Conservation (phyloP, 2,113 vertebrate species). For the Oryzias curvinotus region DNA sequence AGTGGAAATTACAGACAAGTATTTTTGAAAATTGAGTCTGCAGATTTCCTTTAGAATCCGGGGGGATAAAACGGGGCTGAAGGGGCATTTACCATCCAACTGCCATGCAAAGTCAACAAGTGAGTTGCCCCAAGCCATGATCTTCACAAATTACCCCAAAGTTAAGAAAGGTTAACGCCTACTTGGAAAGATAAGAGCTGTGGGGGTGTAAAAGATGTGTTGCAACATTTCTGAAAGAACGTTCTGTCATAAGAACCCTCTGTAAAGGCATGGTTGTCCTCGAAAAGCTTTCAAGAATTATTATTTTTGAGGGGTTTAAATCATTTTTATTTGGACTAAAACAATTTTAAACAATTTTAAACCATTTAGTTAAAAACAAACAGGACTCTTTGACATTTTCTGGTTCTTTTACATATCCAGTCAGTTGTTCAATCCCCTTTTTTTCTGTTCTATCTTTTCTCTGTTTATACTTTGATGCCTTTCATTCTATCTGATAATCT, state of each 20-base stretch:
- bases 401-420: conserved; percentile 16
- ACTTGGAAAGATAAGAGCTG: conserved; percentile 7
- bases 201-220: not conserved
- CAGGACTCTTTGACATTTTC: not conserved
- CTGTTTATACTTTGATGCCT: conserved; percentile 11
- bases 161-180: conserved; percentile 10
- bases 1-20: no score
- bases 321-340: no score
- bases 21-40: no score
- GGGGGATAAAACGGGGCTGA: not conserved
- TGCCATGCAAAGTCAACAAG: conserved; percentile 14
- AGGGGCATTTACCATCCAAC: conserved; percentile 1
- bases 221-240: conserved; percentile 6
- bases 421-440: conserved; percentile 17
- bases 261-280: no score
- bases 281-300: no score
- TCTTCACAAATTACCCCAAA: conserved; percentile 25
- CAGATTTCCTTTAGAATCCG: no score
- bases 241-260: not conserved
- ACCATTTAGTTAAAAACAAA: not conserved
- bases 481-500: conserved; percentile 29
- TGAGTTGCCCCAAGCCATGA: conserved; percentile 6
- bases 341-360: no score
- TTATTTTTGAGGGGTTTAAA: no score
- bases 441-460: not conserved